Evolutionary conservation across 1,140 invertebrate species (phyloP).

Genomic region (Macrotrachela quadricornifera): DNA sequence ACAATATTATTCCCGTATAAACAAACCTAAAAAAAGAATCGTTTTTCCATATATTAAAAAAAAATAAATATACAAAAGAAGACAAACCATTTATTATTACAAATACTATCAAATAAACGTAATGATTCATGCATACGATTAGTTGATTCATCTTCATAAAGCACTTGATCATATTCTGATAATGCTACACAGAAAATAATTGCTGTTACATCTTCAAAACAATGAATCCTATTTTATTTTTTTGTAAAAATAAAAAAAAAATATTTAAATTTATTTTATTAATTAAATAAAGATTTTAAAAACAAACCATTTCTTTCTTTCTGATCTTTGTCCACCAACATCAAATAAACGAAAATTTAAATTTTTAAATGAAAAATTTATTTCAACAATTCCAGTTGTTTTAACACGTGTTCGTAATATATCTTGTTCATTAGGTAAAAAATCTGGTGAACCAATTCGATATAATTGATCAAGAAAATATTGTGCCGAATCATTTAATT

Average conservation of each 20-base stretch:
- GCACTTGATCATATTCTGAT: constrained; percentile 51
- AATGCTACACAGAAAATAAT: constrained; percentile 99
- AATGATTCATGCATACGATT: constrained; percentile 95
- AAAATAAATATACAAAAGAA: no score
- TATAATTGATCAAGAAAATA: constrained; percentile 60
- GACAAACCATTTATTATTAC: constrained; percentile 88
- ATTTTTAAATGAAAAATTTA: constrained; percentile 98
- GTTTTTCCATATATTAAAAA: no score
- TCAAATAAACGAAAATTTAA: constrained; percentile 65
- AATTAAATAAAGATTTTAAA: no score
- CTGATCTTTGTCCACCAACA: constrained; percentile 51
- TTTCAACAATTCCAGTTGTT: constrained; percentile 98
- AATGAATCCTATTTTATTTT: constrained; percentile 76
- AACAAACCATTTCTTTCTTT: constrained; percentile 80
- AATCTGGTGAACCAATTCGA: constrained; percentile 80
- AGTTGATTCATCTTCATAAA: constrained; percentile 43
- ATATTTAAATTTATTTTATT: no score
- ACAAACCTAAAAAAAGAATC: constrained; percentile 54
- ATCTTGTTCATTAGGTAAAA: constrained; percentile 97
- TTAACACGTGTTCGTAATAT: constrained; percentile 95
- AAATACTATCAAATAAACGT: constrained; percentile 96
- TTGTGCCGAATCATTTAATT: constrained; percentile 99
- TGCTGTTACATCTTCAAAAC: constrained; percentile 98
- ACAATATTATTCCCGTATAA: constrained; percentile 96
- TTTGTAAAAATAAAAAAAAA: no score